These are phyloP conservation scores for Cosmia trapezina DNA, from an alignment of 2,888 invertebrate genomes.

Conservation along the genomic window DNA sequence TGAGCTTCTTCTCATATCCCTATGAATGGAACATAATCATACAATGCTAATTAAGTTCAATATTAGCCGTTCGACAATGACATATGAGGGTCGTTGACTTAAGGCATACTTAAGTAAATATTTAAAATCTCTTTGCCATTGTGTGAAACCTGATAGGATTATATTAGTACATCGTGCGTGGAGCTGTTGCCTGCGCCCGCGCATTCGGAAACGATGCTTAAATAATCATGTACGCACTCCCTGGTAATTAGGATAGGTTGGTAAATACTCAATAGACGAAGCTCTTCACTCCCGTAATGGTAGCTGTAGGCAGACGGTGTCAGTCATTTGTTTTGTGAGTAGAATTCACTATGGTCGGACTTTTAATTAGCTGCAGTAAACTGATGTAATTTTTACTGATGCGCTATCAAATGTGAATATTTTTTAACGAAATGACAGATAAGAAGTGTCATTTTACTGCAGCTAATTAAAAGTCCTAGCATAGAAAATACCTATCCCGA, in stretches of 20 bases:
- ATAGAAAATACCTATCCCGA: too few relatives aligned
- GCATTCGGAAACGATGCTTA: conserved; percentile 54
- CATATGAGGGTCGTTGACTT: conserved; percentile 56
- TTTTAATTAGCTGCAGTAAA: too few relatives aligned
- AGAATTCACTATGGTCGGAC: too few relatives aligned
- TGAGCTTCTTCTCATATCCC: neutral
- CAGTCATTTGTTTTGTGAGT: conserved; percentile 11
- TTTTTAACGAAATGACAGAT: too few relatives aligned
- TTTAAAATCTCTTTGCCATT: conserved; percentile 61
- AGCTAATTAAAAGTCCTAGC: too few relatives aligned
- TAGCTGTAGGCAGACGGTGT: conserved; percentile 17
- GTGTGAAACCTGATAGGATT: conserved; percentile 66
- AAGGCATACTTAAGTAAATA: conserved; percentile 61
- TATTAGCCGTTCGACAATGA: conserved; percentile 54
- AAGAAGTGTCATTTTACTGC: too few relatives aligned
- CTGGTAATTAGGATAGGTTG: conserved; percentile 57
- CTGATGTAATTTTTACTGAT: too few relatives aligned
- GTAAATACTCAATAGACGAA: conserved; percentile 55
- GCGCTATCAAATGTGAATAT: too few relatives aligned
- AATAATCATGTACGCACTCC: conserved; percentile 52
- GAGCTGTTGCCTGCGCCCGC: conserved; percentile 46
- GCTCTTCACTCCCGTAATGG: conserved; percentile 30
- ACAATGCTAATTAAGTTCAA: conserved; percentile 48
- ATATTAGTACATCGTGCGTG: conserved; percentile 53
- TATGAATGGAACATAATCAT: conserved; percentile 27